Evolutionary conservation across 2,888 invertebrate species (phyloP).

Genomic region (Pseudococcus jackbeardsleyi): DNA sequence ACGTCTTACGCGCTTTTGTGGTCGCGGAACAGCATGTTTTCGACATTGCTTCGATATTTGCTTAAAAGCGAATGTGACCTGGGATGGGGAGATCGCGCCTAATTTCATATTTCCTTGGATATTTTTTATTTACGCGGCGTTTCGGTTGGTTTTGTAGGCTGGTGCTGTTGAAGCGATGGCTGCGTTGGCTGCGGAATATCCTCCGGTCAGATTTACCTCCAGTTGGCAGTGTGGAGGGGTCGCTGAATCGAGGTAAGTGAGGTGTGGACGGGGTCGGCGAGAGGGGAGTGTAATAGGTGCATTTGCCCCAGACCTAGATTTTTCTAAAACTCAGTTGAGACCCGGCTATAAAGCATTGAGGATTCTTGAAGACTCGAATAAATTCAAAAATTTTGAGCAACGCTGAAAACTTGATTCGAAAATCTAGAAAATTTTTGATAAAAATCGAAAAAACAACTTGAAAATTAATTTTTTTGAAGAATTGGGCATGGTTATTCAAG

Average conservation of each 20-base stretch:
- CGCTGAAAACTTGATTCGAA: too few relatives aligned
- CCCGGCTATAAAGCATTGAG: too few relatives aligned
- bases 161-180: constrained; percentile 80
- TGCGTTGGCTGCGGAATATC: constrained; percentile 77
- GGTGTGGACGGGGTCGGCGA: background rate
- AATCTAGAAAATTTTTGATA: too few relatives aligned
- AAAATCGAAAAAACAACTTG: too few relatives aligned
- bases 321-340: too few relatives aligned
- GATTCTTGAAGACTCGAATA: too few relatives aligned
- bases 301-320: too few relatives aligned
- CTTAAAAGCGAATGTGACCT: background rate
- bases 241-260: background rate
- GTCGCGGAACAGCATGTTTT: constrained; percentile 14
- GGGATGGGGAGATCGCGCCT: background rate
- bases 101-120: constrained; percentile 45
- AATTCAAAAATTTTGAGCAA: too few relatives aligned
- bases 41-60: constrained; percentile 34
- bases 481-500: too few relatives aligned
- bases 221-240: constrained; percentile 76
- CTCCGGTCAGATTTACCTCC: constrained; percentile 77
- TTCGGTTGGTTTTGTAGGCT: constrained; percentile 60
- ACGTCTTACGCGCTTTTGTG: constrained; percentile 12
- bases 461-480: too few relatives aligned
- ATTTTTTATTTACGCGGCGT: background rate
- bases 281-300: too few relatives aligned